Evolutionary conservation across 2,113 vertebrate species (phyloP).

Genomic region (Microcebus murinus): DNA sequence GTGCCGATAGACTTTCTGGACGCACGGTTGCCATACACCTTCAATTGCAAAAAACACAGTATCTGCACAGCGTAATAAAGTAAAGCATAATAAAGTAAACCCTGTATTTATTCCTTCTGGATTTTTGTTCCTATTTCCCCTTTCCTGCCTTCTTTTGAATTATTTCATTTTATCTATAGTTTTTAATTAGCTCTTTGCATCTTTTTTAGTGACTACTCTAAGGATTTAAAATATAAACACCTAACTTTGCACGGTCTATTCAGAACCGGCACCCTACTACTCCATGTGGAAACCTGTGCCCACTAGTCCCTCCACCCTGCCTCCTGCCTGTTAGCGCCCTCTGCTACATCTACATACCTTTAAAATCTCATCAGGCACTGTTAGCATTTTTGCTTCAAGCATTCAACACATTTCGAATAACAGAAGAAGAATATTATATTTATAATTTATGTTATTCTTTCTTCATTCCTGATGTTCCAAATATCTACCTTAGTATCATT

Average conservation of each 20-base stretch:
- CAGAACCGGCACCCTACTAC: background rate
- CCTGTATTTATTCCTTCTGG: background rate
- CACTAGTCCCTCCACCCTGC: accelerated
- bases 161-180: background rate
- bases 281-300: background rate
- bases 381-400: background rate
- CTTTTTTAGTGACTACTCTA: background rate
- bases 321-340: background rate
- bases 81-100: no score
- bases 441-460: no score
- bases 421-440: background rate
- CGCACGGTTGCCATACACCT: no score
- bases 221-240: background rate
- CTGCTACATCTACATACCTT: background rate
- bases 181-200: background rate
- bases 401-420: background rate
- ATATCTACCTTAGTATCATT: background rate
- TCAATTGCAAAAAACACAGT: no score
- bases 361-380: background rate
- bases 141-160: background rate
- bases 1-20: no score
- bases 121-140: background rate
- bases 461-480: background rate
- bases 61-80: no score
- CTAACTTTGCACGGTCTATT: background rate